Base-by-base conservation (phyloP, 1,140 invertebrate species). In the Drosophila lini region DNA sequence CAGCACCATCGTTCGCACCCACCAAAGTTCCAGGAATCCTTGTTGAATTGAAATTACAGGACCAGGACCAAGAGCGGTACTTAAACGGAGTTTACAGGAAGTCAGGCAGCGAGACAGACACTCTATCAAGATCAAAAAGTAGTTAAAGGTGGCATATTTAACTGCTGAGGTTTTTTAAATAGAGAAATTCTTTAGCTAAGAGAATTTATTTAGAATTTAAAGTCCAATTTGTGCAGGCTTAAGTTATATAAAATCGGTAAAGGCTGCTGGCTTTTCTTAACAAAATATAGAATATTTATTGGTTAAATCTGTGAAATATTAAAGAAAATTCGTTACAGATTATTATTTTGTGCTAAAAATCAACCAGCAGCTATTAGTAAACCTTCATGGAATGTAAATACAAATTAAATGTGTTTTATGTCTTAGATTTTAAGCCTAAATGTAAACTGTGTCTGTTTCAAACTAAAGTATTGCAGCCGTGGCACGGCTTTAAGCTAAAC, bases 401-500 rank as follows among this genome's bases (percentile, higher is more conserved):
- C 13, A 44, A 58, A 47, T 45, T 82, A 40, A 32, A 88, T 82
- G 75, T 79, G 64, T 73, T 65, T 60, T 55, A 57, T 64, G 59
- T 86, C 69, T 32, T 86, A 36, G 42, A 31, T 22, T 4, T 48
- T 56, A 76, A 67, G 47, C 22, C 25, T 42, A 32, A 56, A 48
- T 45, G 63, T 48, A 42, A 81, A 59, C 52, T 45, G 56, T 73
- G 62, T 76, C 36, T 75, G 77, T 80, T 68, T 22, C 63, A 77
- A 77, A 80, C 64, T 74, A 71, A 86, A 82, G 76, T 80, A 80
- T 82, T 86, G 71, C 82, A 76, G 80, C 83, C 83, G 82, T 69
- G 50, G 44, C 63, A 64, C 84, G 74, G 84, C 84, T 81, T 75
- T 80, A 88, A 83, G 83, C 84, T 80, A 80, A 80, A 70, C 41